These are phyloP conservation scores for Hypotaenidia okinawae DNA, from an alignment of 2,797 vertebrate genomes.

Conservation along the genomic window DNA sequence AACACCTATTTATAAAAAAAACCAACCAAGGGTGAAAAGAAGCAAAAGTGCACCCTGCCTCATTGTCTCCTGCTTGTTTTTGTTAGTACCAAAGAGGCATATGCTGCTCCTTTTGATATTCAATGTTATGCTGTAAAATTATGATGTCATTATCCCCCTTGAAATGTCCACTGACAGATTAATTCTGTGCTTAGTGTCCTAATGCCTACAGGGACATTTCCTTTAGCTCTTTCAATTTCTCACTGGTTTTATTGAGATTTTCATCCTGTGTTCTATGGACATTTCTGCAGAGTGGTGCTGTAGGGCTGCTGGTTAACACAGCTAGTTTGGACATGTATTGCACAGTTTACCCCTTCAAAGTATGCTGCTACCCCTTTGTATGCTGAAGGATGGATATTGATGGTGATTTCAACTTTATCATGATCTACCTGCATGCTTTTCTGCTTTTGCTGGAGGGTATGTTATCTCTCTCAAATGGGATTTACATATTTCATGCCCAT, in stretches of 20 bases:
- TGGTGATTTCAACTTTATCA: background rate
- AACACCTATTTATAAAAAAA: background rate
- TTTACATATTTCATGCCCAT: slow-evolving; percentile 64
- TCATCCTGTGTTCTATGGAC: background rate
- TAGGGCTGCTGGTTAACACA: background rate
- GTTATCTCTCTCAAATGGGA: slow-evolving; percentile 24
- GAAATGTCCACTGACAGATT: background rate
- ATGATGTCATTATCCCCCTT: background rate
- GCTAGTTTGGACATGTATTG: background rate
- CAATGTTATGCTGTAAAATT: background rate
- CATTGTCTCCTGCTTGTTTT: background rate
- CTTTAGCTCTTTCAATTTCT: background rate
- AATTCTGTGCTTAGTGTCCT: background rate
- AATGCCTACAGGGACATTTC: background rate
- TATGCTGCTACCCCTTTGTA: background rate
- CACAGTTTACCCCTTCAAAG: background rate
- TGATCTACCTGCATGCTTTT: slow-evolving; percentile 41
- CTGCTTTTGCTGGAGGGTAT: slow-evolving; percentile 36
- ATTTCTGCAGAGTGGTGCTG: background rate
- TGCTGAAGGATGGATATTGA: slow-evolving; percentile 7
- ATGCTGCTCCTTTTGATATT: background rate
- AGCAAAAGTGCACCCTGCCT: background rate
- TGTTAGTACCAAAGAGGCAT: background rate
- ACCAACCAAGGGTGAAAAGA: background rate
- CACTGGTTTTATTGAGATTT: background rate